These are phyloP conservation scores for Mellilla xanthometata DNA, from an alignment of 2,888 invertebrate species.

Conservation along the genomic window DNA sequence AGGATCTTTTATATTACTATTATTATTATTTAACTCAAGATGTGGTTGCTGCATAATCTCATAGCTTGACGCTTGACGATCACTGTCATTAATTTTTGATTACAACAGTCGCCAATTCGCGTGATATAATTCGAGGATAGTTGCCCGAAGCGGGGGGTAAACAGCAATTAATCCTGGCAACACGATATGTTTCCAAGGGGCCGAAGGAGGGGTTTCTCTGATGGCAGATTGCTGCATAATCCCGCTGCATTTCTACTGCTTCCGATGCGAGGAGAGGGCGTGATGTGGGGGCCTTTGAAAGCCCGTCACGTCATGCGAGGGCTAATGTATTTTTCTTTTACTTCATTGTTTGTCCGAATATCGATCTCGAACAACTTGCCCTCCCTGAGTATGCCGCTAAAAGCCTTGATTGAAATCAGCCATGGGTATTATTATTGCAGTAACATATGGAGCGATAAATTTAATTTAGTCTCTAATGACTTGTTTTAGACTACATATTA, in stretches of 20 bases:
- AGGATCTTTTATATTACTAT: conserved; percentile 20
- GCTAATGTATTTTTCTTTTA: conserved; percentile 61
- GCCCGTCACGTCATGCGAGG: conserved; percentile 46
- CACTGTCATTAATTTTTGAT: conserved; percentile 70
- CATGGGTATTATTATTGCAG: too few relatives aligned
- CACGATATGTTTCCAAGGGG: conserved; percentile 61
- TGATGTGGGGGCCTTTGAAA: conserved; percentile 43
- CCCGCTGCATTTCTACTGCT: conserved; percentile 76
- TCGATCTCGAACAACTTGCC: conserved; percentile 46
- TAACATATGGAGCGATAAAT: too few relatives aligned
- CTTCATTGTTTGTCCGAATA: conserved; percentile 55
- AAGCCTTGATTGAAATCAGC: conserved; percentile 17
- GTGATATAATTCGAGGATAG: conserved; percentile 67
- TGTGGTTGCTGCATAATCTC: too few relatives aligned
- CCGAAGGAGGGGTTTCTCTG: conserved; percentile 47
- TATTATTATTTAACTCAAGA: too few relatives aligned
- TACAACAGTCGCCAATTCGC: conserved; percentile 68
- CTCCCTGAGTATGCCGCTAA: conserved; percentile 31
- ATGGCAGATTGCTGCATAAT: conserved; percentile 72
- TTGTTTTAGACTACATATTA: too few relatives aligned
- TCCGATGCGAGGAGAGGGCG: conserved; percentile 65
- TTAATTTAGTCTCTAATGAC: too few relatives aligned
- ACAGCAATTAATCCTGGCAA: conserved; percentile 79
- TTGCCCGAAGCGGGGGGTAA: conserved; percentile 65
- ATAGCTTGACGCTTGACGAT: too few relatives aligned